phyloP scores from a whole-genome alignment of 2,888 invertebrate species.

The Mesodorylaimus sp. region DNA sequence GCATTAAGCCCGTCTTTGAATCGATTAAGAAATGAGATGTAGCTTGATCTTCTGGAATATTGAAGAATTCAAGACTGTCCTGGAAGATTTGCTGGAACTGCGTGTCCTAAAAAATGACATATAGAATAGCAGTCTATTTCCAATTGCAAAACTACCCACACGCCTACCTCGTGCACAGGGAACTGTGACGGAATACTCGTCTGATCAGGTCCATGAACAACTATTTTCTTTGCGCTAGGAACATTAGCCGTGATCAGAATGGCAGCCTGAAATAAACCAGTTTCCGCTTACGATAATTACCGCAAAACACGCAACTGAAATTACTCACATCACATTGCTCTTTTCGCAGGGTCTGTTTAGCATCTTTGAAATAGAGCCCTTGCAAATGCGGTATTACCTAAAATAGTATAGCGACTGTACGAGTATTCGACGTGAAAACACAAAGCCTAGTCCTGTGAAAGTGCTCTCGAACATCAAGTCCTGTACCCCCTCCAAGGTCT shows the following conservation, averaged over 20 bases:
- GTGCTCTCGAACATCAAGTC: no score
- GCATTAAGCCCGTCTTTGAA: constrained; percentile 91
- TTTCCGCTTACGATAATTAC: background rate
- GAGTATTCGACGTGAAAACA: background rate
- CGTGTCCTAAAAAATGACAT: constrained; percentile 54
- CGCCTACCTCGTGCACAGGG: constrained; percentile 55
- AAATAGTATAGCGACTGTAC: constrained; percentile 1
- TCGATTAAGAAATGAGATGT: constrained; percentile 87
- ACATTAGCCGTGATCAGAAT: constrained; percentile 93
- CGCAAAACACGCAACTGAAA: background rate
- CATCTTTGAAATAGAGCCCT: constrained; percentile 96
- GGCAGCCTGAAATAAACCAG: constrained; percentile 43
- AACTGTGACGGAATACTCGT: constrained; percentile 94
- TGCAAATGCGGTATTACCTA: constrained; percentile 92
- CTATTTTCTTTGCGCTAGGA: constrained; percentile 94
- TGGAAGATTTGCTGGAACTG: constrained; percentile 82
- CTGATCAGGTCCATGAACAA: constrained; percentile 83
- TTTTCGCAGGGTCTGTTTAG: constrained; percentile 91
- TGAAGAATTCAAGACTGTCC: constrained; percentile 88
- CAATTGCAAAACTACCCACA: no score
- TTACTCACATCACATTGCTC: constrained; percentile 77
- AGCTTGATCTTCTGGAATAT: constrained; percentile 72
- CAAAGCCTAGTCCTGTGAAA: background rate
- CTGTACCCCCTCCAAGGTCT: no score
- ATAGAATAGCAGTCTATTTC: constrained; percentile 3